Evolutionary conservation across 1,140 invertebrate genomes (phyloP), one percentile per base, ranked within the genome.

Genomic region (Drosophila arawakana): DNA sequence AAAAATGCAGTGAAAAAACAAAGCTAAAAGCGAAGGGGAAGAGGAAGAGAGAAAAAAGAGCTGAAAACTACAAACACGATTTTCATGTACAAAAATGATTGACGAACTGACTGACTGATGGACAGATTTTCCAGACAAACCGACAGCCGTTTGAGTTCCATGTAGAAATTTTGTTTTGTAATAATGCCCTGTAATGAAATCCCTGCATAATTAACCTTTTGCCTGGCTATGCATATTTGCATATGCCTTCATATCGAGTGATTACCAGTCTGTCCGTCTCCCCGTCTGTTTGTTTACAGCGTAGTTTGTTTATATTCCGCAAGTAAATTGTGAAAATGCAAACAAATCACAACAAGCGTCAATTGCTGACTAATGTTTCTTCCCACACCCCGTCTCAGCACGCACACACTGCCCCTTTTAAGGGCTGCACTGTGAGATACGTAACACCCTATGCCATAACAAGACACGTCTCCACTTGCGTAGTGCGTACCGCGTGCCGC

Each of bases 201-300:
- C 37, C 73, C 70, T 75, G 83, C 84, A 89, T 88, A 89, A 89
- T 84, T 88, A 88, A 88, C 84, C 80, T 89, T 89, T 88, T 66
- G 69, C 54, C 72, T 47, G 37, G 61, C 52, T 18, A 54, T 65
- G 47, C 60, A 71, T 79, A 73, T 79, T 76, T 80, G 77, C 69
- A 68, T 47, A n/a, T 70, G 54, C 35, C 76, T 65, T 58, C 50
- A 47, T n/a, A 18, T 39, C 50, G 52, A 25, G 4, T 34, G 37
- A 35, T 46, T 25, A 25, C 9, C 25, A 21, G 2, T 47, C 43
- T 49, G 35, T 43, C 65, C 21, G 39, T 41, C 59, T 54, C 46
- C 43, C 41, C 8, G 54, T 47, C 43, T 18, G 54, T 77, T 83
- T 83, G 84, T 88, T 89, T 84, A 82, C 83, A 73, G 59, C 82